Evolutionary conservation across 2,797 vertebrate species (phyloP), one percentile per base, ranked within the genome.

Genomic region (Falco peregrinus): DNA sequence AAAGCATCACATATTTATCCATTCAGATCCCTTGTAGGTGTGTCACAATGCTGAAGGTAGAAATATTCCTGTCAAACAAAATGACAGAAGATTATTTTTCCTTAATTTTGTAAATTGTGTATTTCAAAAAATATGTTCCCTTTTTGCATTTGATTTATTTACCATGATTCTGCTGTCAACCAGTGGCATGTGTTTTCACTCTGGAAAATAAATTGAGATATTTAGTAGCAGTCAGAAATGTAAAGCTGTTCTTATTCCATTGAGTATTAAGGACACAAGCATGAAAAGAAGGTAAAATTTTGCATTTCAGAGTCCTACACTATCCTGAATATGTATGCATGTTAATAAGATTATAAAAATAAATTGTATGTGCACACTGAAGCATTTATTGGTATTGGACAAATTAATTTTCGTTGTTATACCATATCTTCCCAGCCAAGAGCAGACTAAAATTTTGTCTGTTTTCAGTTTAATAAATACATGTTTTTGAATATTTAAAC

Each of bases 91-190:
- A n/a, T 45, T 26, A 60, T 31, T 31, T 60, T 69, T 22, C 28
- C 13, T 73, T 18, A 65, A 9, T 57, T 33, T 37, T 69, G 31
- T 61, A 71, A 73, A 50, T 41, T 35, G 21, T 47, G 19, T 76
- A 31, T 43, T 84, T 86, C 31, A 75, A 60, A 81, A 53, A 17
- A 18, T 33, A 22, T 11, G 4, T 85, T 84, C 54, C 37, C 13
- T 67, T 87, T 92, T 73, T 88, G 70, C 41, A 48, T 82, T 83
- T 93, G 53, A 88, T 81, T 60, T 79, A 64, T 92, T 85, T 56
- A 33, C 8, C 56, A 33, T 53, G 18, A 20, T 85, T 81, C 15
- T 78, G 53, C 28, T 93, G 59, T 65, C 37, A 89, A 53, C n/a
- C 24, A 61, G 61, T 83, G 54, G 35, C 33, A 79, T 67, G 59